Base-by-base conservation (phyloP, 2,888 invertebrate species). In the Papilio demoleus region DNA sequence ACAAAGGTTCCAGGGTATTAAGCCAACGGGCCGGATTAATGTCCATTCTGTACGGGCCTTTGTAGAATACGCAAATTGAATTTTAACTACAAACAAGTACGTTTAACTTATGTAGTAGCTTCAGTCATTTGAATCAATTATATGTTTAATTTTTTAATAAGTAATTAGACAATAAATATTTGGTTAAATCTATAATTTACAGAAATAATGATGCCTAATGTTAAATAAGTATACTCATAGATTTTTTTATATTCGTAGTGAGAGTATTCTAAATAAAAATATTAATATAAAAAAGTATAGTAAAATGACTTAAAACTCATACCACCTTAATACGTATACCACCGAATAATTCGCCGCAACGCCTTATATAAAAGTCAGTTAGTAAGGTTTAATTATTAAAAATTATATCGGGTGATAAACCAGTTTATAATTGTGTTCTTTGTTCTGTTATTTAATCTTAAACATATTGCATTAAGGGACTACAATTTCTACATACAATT, bases 21-120 rank as follows among this genome's bases (percentile, higher is more conserved):
- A 62, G 62, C 45, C 47, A 62, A 62, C 62, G 45, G 62, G 45
- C 45, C 62, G 62, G 62, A 62, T 62, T 62, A 62, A 62, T 47
- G 62, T 62, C 31, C 36, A 62, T 62, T 42, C 47, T 47, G 45
- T 62, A 34, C 11, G 62, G 62, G 47, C 62, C 34, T 62, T 47
- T 61, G 61, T 61, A 61, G 42, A 61, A 61, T 61, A 31, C 27
- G 62, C 45, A 47, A 34, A 47, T 62, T 62, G 34, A 47, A 62
- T 62, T 62, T 62, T 34, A 62, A 62, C 47, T 62, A 62, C 45
- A 47, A 19, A 47, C 62, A 11, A 11, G 61, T 31, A 50, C 47
- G 47, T 50, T 50, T 50, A 50, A 50, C 47, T 50, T 50, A 24
- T 24, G 24, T 50, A 24, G 17, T 42, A 4, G 24, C 24, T 24